Conservation (phyloP, 2,888 invertebrate genomes). For the Cistogaster globosa region DNA sequence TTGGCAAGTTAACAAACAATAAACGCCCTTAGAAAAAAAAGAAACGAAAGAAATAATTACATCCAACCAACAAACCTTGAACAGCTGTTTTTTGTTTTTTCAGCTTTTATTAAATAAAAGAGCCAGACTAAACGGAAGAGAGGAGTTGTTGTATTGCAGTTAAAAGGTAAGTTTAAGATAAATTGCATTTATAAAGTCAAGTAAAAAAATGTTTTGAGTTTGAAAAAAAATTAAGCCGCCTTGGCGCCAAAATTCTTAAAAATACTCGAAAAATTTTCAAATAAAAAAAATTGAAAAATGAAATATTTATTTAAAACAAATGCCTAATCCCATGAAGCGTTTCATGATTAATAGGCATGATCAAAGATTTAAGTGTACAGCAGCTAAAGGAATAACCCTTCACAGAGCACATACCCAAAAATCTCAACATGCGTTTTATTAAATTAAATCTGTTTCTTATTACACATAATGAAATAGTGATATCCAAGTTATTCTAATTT, state of each 20-base stretch:
- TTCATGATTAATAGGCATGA: too few species aligned
- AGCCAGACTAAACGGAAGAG: constrained; percentile 19
- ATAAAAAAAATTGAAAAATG: too few species aligned
- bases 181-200: neutral
- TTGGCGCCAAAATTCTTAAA: neutral
- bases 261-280: too few species aligned
- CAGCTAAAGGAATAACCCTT: too few species aligned
- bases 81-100: constrained; percentile 62
- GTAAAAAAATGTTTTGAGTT: neutral
- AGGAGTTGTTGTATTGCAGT: constrained; percentile 1
- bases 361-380: too few species aligned
- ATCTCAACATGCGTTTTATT: too few species aligned
- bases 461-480: too few species aligned
- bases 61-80: constrained; percentile 32
- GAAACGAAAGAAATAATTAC: neutral
- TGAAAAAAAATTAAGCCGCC: neutral
- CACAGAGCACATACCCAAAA: too few species aligned
- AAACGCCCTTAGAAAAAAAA: constrained; percentile 45
- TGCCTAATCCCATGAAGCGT: too few species aligned
- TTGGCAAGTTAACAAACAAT: constrained; percentile 27
- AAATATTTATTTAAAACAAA: too few species aligned
- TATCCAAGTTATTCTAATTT: too few species aligned
- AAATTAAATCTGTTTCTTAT: too few species aligned
- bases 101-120: neutral
- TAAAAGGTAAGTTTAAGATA: constrained; percentile 39